Evolutionary conservation across 2,113 vertebrate species (phyloP).

Genomic region (Dipodomys spectabilis): DNA sequence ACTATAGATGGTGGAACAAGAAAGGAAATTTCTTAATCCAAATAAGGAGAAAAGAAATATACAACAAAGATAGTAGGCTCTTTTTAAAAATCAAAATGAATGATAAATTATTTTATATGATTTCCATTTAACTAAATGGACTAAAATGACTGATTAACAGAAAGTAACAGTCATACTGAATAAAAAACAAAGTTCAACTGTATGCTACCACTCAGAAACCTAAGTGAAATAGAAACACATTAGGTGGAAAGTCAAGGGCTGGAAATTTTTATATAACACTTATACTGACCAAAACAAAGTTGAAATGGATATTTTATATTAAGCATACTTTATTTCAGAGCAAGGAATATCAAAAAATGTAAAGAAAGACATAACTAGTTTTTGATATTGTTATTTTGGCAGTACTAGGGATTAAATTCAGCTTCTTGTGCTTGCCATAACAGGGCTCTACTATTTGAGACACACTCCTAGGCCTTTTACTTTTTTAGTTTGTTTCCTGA

Average conservation of each 20-base stretch:
- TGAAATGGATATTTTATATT: not conserved
- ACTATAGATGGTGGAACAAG: not conserved
- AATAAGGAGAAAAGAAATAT: not conserved
- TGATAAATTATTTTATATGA: not conserved
- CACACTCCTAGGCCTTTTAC: too few relatives aligned
- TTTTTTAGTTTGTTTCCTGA: too few relatives aligned
- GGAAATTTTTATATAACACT: not conserved
- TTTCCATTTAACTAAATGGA: not conserved
- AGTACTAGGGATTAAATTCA: too few relatives aligned
- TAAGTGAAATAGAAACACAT: not conserved
- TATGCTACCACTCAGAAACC: not conserved
- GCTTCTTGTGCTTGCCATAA: too few relatives aligned
- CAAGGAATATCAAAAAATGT: not conserved
- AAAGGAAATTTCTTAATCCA: not conserved
- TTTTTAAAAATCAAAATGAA: not conserved
- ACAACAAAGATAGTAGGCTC: not conserved
- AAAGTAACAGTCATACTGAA: not conserved
- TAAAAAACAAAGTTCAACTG: not conserved
- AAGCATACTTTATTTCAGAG: not conserved
- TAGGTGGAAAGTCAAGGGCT: not conserved
- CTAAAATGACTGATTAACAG: not conserved
- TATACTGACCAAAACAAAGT: not conserved
- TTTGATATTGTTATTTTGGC: too few relatives aligned
- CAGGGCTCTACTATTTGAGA: too few relatives aligned
- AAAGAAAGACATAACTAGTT: not conserved